phyloP scores from a whole-genome alignment of 2,113 vertebrate species.

The Paramormyrops kingsleyae region DNA sequence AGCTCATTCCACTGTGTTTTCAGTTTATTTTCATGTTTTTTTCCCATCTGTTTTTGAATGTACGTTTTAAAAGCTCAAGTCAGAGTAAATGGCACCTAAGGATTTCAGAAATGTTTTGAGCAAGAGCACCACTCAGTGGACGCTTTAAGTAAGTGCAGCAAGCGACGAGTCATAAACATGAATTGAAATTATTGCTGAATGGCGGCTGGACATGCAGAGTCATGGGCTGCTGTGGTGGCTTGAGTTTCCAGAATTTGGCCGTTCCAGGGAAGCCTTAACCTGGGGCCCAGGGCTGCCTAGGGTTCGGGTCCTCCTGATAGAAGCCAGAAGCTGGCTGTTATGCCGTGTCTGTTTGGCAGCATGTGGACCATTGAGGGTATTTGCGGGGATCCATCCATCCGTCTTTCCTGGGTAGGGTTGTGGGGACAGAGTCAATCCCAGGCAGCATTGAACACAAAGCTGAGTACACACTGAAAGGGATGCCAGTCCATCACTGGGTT shows the following conservation, averaged over 20 bases:
- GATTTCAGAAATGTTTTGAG: not conserved
- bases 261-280: not conserved
- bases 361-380: not conserved
- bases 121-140: constrained; percentile 43
- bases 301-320: not conserved
- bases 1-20: not conserved
- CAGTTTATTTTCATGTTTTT: not conserved
- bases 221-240: not conserved
- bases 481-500: not conserved
- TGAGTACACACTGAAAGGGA: not conserved
- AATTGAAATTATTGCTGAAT: not conserved
- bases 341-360: not conserved
- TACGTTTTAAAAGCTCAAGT: not conserved
- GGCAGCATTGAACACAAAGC: not conserved
- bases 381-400: not conserved
- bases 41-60: not conserved
- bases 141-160: not conserved
- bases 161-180: not conserved
- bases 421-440: not conserved
- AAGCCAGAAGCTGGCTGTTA: not conserved
- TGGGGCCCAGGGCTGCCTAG: not conserved
- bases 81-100: not conserved
- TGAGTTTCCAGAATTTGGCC: not conserved
- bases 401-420: not conserved
- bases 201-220: not conserved